These are phyloP conservation scores for Todiramphus saurophagus DNA, from an alignment of 2,113 vertebrate species.

Conservation along the genomic window DNA sequence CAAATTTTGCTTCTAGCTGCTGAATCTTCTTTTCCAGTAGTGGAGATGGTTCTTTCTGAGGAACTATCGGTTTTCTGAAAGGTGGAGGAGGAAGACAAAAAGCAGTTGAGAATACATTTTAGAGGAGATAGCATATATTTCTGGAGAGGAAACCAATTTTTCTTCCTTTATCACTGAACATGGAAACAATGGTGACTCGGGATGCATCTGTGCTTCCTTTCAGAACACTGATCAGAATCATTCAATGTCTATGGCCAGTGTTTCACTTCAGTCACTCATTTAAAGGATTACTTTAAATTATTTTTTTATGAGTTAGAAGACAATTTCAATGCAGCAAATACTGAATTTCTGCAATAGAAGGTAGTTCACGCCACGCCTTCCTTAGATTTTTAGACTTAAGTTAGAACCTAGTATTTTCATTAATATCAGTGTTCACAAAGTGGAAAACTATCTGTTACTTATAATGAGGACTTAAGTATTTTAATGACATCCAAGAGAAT, in stretches of 20 bases:
- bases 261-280: background rate
- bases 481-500: background rate
- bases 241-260: background rate
- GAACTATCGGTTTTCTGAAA: slow-evolving; percentile 93
- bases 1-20: slow-evolving; percentile 97
- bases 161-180: background rate
- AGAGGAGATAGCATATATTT: background rate
- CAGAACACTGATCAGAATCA: background rate
- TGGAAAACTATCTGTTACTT: background rate
- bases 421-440: background rate
- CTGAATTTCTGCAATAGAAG: background rate
- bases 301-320: background rate
- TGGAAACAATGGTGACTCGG: background rate
- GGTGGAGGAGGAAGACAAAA: background rate
- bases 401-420: background rate
- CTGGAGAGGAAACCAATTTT: background rate
- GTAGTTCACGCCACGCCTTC: background rate
- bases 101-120: background rate
- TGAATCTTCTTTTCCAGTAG: slow-evolving; percentile 96
- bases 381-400: background rate
- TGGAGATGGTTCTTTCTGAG: slow-evolving; percentile 96
- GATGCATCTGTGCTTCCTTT: background rate
- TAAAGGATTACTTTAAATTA: background rate
- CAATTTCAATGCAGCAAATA: background rate
- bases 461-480: background rate